phyloP scores from a whole-genome alignment of 2,888 invertebrate species.

The Gibbula magus region DNA sequence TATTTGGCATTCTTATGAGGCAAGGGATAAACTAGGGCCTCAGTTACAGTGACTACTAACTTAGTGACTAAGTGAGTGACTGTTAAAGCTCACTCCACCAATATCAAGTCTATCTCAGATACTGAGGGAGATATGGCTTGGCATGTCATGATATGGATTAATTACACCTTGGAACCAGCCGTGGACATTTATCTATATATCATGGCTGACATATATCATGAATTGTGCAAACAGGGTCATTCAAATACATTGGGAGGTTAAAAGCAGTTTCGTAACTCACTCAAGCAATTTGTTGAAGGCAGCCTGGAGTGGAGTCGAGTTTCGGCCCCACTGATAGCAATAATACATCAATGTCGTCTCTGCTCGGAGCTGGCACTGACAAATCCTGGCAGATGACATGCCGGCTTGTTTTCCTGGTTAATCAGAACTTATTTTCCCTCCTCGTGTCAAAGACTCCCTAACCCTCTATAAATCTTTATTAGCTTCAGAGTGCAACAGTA shows the following conservation, averaged over 20 bases:
- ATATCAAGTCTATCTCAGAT: no score
- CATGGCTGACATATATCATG: not conserved
- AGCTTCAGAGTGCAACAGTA: no score
- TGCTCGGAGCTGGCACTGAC: not conserved
- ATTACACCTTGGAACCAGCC: not conserved
- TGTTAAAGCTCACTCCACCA: no score
- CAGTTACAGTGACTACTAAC: no score
- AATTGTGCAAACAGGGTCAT: not conserved
- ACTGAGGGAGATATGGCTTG: no score
- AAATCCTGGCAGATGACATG: not conserved
- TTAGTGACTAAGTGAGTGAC: no score
- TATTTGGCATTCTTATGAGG: no score
- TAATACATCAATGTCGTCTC: not conserved
- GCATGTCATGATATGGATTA: not conserved
- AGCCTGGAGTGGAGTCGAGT: not conserved
- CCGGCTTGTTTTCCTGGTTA: not conserved
- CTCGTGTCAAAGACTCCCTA: no score
- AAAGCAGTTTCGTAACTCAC: constrained; percentile 11
- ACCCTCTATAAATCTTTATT: no score
- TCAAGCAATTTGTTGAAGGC: not conserved
- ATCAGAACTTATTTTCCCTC: not conserved
- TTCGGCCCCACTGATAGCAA: not conserved
- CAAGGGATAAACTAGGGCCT: no score
- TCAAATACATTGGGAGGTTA: not conserved
- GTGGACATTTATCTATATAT: not conserved